phyloP scores from a whole-genome alignment of 2,888 invertebrate genomes.

The Meta bourneti region DNA sequence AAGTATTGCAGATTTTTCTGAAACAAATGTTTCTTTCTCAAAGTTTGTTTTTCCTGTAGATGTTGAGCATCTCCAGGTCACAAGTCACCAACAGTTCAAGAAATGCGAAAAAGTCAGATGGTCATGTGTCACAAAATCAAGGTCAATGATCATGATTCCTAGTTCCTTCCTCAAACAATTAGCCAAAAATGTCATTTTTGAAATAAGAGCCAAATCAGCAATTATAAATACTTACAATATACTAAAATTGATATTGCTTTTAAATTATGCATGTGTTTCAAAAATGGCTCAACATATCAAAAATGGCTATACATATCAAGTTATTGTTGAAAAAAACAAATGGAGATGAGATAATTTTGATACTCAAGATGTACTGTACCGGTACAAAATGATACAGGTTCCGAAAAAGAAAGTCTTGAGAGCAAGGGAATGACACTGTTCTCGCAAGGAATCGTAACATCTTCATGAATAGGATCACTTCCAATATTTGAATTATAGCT shows the following conservation, averaged over 20 bases:
- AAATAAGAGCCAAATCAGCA: not conserved
- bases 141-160: too few species aligned
- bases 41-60: too few species aligned
- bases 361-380: not conserved
- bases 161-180: too few species aligned
- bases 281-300: not conserved
- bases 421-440: not conserved
- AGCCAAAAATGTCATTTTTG: too few species aligned
- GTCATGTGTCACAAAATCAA: too few species aligned
- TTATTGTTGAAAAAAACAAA: not conserved
- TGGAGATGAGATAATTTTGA: not conserved
- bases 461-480: not conserved
- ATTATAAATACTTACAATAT: not conserved
- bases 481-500: not conserved
- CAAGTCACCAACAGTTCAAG: too few species aligned
- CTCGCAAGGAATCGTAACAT: not conserved
- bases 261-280: not conserved
- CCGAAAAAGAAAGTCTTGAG: conserved; percentile 3
- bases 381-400: not conserved
- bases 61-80: too few species aligned
- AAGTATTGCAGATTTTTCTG: too few species aligned
- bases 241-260: not conserved
- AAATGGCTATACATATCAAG: not conserved
- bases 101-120: too few species aligned
- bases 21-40: too few species aligned